Conservation (phyloP, 2,113 vertebrate species). For the Oxyura jamaicensis region DNA sequence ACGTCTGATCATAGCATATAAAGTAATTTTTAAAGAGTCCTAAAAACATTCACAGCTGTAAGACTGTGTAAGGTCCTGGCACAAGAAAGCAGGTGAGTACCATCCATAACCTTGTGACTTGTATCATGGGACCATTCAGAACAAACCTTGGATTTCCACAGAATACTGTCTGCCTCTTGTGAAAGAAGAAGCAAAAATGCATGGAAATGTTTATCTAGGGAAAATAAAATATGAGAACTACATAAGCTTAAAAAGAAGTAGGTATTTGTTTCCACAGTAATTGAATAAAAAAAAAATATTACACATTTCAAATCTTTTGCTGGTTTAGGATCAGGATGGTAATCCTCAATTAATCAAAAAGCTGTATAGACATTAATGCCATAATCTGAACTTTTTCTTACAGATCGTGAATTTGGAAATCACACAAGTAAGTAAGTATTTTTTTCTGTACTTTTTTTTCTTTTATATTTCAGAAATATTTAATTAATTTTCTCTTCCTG, state of each 20-base stretch:
- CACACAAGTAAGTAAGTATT: slow-evolving; percentile 74
- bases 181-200: not conserved
- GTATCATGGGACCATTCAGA: not conserved
- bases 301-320: not conserved
- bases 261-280: not conserved
- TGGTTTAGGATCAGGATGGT: not conserved
- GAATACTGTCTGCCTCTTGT: not conserved
- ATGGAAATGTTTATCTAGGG: not conserved
- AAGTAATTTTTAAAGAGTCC: not conserved
- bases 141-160: not conserved
- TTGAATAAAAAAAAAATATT: not conserved
- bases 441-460: not conserved
- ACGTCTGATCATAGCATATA: not conserved
- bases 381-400: slow-evolving; percentile 47
- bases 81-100: not conserved
- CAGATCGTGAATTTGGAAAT: slow-evolving; percentile 69
- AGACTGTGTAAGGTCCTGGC: not conserved
- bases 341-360: slow-evolving; percentile 3
- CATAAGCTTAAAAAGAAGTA: not conserved
- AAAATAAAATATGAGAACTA: not conserved
- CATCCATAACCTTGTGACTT: not conserved
- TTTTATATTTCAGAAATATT: not conserved
- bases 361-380: not conserved
- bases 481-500: not conserved
- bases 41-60: not conserved